Evolutionary conservation across 1,140 invertebrate genomes (phyloP), one percentile per base, ranked within the genome.

Genomic region (Muscidifurax raptorellus): DNA sequence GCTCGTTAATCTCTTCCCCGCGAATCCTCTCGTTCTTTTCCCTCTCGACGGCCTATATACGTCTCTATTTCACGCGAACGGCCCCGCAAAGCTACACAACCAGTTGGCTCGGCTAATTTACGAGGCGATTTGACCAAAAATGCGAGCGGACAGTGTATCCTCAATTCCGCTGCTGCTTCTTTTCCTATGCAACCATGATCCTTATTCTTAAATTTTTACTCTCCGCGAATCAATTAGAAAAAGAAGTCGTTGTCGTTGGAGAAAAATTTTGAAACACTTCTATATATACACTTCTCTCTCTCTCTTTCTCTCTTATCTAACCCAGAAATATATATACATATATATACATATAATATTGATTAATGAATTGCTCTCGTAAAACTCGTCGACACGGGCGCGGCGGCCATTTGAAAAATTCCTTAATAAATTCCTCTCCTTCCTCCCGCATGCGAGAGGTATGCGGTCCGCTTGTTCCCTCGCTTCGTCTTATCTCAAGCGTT

Each of bases 401-500:
- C 52, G 18, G 52, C 52, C n/a, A 59, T 76, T 67, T 66, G 22
- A 77, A 79, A 79, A 82, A 85, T 82, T 78, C 84, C 82, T 15
- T 84, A 81, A 86, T 84, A 83, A 83, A 83, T 86, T 86, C 82
- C 71, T 47, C 52, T 13, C 71, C 76, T 59, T 80, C 32, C 83
- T 75, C 71, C 78, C 83, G 59, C 78, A 76, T 67, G 77, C 13
- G 59, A 85, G 75, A 84, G 87, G 88, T 88, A 88, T 88, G 88
- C 85, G 86, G 77, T n/a, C 80, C 80, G 85, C 87, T 88, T 86
- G 75, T 87, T 86, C 30, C 75, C 52, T 64, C 77, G 27, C 87
- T 83, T 87, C 86, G 83, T 81, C 87, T 91, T 91, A 90, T 92
- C 90, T 91, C 87, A 91, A 92, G 86, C 87, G 89, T 90, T 91